Evolutionary conservation across 2,888 invertebrate genomes (phyloP).

Genomic region (Laspeyria flexula): DNA sequence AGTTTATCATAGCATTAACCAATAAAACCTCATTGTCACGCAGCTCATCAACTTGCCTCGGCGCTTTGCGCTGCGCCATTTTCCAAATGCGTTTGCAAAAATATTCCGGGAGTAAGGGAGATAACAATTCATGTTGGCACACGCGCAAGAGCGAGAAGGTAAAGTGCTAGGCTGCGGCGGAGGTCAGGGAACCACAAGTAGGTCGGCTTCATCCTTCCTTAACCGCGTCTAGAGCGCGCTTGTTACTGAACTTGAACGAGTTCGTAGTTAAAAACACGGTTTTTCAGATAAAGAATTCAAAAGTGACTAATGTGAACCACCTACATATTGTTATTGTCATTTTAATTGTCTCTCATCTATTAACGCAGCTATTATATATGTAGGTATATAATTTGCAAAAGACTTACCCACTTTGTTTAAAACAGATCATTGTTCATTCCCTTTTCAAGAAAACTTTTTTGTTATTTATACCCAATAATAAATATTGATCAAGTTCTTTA

Average conservation of each 20-base stretch:
- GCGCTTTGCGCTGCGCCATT: conserved; percentile 69
- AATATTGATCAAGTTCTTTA: too few relatives aligned
- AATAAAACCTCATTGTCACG: conserved; percentile 67
- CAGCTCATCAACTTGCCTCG: conserved; percentile 61
- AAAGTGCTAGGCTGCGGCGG: conserved; percentile 75
- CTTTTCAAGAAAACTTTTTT: neutral
- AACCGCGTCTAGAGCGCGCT: conserved; percentile 65
- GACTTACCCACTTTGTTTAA: neutral
- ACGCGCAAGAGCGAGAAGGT: conserved; percentile 54
- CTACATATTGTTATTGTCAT: conserved; percentile 22
- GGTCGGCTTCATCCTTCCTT: conserved; percentile 83
- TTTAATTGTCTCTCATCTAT: conserved; percentile 7
- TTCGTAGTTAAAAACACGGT: conserved; percentile 76
- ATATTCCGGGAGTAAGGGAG: conserved; percentile 82
- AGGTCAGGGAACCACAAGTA: conserved; percentile 85
- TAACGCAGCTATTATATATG: neutral
- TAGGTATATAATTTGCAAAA: neutral
- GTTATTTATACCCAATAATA: too few relatives aligned
- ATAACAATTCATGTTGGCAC: conserved; percentile 32
- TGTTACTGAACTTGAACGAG: conserved; percentile 78
- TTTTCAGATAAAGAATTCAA: conserved; percentile 63
- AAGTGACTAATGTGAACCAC: conserved; percentile 35
- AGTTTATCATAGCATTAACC: conserved; percentile 47
- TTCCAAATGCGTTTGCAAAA: conserved; percentile 81
- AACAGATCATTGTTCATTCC: neutral